These are phyloP conservation scores for Theocolax elegans DNA, from an alignment of 1,140 invertebrate genomes.

Conservation along the genomic window DNA sequence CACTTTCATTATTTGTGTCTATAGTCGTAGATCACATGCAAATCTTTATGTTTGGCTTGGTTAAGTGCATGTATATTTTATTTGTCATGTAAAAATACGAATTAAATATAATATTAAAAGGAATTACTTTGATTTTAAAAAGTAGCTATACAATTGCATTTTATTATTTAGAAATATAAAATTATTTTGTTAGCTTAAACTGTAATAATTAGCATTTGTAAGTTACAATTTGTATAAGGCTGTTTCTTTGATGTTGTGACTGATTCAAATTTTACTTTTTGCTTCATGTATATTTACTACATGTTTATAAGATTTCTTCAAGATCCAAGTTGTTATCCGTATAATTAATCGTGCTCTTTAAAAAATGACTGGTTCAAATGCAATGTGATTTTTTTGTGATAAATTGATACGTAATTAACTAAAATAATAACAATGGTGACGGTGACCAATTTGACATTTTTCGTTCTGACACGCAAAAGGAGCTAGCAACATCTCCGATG, in stretches of 20 bases:
- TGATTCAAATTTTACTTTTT: conserved; percentile 37
- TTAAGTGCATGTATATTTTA: conserved; percentile 39
- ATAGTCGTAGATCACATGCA: conserved; percentile 23
- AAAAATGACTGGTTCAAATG: conserved; percentile 63
- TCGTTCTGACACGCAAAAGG: conserved; percentile 70
- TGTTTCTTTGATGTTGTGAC: conserved; percentile 32
- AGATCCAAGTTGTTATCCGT: conserved; percentile 41
- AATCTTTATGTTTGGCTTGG: conserved; percentile 39
- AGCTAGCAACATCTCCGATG: conserved; percentile 69
- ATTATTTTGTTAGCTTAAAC: neutral
- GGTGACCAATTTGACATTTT: conserved; percentile 70
- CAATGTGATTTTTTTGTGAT: conserved; percentile 50
- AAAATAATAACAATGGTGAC: conserved; percentile 66
- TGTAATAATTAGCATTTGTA: too few species aligned
- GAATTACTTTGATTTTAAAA: neutral
- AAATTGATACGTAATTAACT: conserved; percentile 57
- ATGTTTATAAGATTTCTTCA: conserved; percentile 42
- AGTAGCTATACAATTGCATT: conserved; percentile 15
- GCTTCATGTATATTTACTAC: conserved; percentile 40
- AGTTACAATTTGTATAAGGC: neutral
- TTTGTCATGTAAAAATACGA: conserved; percentile 10
- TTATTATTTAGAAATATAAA: conserved; percentile 1
- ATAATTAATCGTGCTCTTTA: conserved; percentile 65
- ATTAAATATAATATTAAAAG: neutral
- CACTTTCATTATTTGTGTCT: conserved; percentile 35